Percentiles rank a stretch among this genome's conserved stretches.
These are phyloP conservation scores for Byasa hedistus DNA, from an alignment of 2,888 invertebrate species.

Conservation along the genomic window DNA sequence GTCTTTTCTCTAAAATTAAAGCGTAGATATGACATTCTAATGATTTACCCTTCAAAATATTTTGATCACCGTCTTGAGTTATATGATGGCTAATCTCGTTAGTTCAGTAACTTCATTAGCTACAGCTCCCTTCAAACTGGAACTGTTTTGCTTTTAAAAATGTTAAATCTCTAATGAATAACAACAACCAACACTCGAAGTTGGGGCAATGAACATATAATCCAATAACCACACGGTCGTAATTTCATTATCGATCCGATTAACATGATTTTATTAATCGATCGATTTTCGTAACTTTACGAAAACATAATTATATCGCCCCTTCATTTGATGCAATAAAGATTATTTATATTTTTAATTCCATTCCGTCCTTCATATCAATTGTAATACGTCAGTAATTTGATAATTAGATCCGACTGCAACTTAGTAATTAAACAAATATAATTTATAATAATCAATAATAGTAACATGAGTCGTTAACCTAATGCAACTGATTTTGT, in stretches of 20 bases:
- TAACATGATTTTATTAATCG: not conserved
- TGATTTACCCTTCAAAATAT: no score
- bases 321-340: not conserved
- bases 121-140: no score
- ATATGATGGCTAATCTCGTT: no score
- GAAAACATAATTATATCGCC: not conserved
- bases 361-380: not conserved
- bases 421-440: not conserved
- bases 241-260: not conserved
- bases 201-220: constrained; percentile 1
- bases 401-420: not conserved
- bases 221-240: constrained; percentile 1
- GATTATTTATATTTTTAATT: not conserved
- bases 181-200: not conserved
- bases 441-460: no score
- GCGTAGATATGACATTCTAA: no score
- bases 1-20: no score
- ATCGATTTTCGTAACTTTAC: not conserved
- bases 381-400: no score
- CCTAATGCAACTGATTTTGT: no score
- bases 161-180: not conserved
- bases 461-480: no score
- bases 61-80: no score
- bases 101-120: no score
- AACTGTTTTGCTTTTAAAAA: not conserved